These are phyloP conservation scores for Gnathonemus echidnorhynchus DNA, from an alignment of 2,113 vertebrate species.

Conservation along the genomic window DNA sequence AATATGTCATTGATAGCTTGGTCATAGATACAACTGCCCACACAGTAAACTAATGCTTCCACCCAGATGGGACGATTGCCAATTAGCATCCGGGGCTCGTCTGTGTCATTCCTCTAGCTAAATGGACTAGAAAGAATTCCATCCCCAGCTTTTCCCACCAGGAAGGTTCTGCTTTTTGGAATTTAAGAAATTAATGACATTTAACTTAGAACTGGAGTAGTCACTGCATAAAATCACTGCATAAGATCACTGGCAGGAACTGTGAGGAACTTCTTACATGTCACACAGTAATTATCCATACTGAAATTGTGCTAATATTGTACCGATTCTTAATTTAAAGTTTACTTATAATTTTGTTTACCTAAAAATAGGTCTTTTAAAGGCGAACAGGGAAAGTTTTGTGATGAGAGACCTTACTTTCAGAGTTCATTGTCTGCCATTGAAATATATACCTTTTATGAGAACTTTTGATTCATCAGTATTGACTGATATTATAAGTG, in stretches of 20 bases:
- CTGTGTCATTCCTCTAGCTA: slow-evolving; percentile 36
- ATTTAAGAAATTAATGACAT: background rate
- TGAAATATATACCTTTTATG: background rate
- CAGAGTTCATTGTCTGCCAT: background rate
- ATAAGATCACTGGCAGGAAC: too few relatives aligned
- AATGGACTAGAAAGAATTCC: slow-evolving; percentile 38
- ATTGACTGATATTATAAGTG: background rate
- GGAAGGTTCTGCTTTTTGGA: background rate
- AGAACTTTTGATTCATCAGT: background rate
- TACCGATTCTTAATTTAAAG: background rate
- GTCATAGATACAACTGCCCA: background rate
- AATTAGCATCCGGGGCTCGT: slow-evolving; percentile 28
- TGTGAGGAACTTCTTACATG: background rate
- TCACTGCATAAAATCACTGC: background rate
- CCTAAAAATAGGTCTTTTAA: background rate
- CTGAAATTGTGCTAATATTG: background rate
- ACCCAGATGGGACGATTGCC: slow-evolving; percentile 44
- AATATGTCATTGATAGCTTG: background rate
- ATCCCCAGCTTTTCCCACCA: slow-evolving; percentile 1
- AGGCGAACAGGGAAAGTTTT: background rate
- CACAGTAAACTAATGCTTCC: slow-evolving; percentile 28
- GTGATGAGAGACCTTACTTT: background rate
- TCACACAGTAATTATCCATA: background rate
- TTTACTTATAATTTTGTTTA: background rate
- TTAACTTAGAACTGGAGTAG: background rate